Evolutionary conservation across 2,888 invertebrate species (phyloP), one percentile per base, ranked within the genome.

Genomic region (Listrodromus nycthemerus): DNA sequence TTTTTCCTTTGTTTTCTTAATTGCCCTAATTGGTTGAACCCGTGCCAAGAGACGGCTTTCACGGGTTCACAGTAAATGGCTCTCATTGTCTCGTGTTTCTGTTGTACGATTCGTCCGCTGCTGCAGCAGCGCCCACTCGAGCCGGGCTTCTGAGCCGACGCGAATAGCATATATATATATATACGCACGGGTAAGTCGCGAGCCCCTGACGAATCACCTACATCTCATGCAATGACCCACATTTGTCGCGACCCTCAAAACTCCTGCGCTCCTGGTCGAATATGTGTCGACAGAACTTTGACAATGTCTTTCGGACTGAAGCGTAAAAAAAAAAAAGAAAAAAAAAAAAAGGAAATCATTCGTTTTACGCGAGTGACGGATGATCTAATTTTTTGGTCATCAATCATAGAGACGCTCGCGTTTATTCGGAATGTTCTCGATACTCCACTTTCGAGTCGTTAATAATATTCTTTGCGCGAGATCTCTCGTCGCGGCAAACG

Each of bases 21-120:
- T 77, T 67, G 67, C 69, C 61, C 74, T 80, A 84, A 84, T 86
- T 82, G 55, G 66, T 80, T 84, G 84, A 85, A 50, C 50, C 30
- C 55, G 50, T 70, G 80, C 80, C 82, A 84, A 77, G 41, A 52
- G 69, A 66, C 45, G 65, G 30, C 69, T 48, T 69, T 5, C 78
- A 21, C 63, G 45, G 66, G 69, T 37, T 58, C 78, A 50, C 21
- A 16, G 24, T 82, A 48, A 58, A 27, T 27, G 19, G 19, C 16
- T 37, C 67, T 37, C 37, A 55, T 69, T 48, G 69, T 81, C 45
- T 50, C 63, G 48, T 58, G 33, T 69, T 50, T 37, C 37, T 50
- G 52, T 16, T 41, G 19, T 37, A 37, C 50, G 48, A 65, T 48
- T 30, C 24, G 19, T 50, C 61, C 16, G 41, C 13, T 58, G n/a